These are phyloP conservation scores for Montipora capitata DNA, from an alignment of 92 coral and sea anemone species.

Conservation along the genomic window DNA sequence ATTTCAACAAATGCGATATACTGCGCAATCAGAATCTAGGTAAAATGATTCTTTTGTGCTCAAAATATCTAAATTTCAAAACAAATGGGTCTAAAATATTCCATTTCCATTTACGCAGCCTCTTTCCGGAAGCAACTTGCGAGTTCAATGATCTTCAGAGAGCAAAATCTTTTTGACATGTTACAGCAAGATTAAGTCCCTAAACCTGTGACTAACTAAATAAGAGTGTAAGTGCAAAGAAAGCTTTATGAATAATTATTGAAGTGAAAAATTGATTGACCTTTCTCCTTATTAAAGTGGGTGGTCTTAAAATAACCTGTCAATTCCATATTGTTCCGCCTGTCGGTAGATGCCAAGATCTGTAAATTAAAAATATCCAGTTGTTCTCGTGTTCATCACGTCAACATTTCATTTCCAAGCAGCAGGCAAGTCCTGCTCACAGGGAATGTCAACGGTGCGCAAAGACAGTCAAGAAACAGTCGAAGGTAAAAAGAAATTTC, in stretches of 20 bases:
- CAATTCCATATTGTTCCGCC: background rate
- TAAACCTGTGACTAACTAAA: background rate
- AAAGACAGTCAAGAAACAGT: background rate
- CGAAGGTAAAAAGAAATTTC: background rate
- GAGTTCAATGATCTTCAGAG: no score
- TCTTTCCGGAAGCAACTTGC: background rate
- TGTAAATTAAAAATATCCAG: conserved; percentile 1
- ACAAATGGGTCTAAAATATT: conserved; percentile 23
- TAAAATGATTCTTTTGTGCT: background rate
- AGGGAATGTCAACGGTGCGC: background rate
- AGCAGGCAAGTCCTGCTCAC: background rate
- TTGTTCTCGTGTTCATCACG: background rate
- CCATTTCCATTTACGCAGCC: background rate
- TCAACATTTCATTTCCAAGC: background rate
- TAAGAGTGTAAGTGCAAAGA: background rate
- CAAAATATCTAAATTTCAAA: background rate
- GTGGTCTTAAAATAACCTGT: conserved; percentile 12
- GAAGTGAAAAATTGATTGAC: background rate
- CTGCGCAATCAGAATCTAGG: no score
- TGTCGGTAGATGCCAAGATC: conserved; percentile 17
- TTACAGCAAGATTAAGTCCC: background rate
- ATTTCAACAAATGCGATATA: no score
- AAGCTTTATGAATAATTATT: background rate
- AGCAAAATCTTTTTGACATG: background rate
- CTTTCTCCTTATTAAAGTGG: background rate